A percentile compares a stretch with the other conserved stretches of the same genome.
These are phyloP conservation scores for Tuberolachnus salignus DNA, from an alignment of 2,888 invertebrate species.

Conservation along the genomic window DNA sequence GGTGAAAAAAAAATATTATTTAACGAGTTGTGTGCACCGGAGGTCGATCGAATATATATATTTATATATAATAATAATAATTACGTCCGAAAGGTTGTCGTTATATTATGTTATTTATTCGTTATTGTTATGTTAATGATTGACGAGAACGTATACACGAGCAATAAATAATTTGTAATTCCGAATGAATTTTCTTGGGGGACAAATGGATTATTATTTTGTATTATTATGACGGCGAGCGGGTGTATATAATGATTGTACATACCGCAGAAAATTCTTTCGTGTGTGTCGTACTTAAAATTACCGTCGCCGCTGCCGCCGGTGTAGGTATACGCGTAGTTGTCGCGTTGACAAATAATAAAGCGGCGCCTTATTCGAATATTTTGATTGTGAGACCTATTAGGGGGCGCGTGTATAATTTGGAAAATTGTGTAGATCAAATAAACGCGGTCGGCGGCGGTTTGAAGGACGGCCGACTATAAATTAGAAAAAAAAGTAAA, in stretches of 20 bases:
- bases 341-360: slow-evolving; percentile 21
- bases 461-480: slow-evolving; percentile 50
- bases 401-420: slow-evolving; percentile 44
- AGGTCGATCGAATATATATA: neutral
- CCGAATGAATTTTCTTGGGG: neutral
- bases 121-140: neutral
- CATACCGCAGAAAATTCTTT: no score
- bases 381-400: slow-evolving; percentile 37
- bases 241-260: no score
- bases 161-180: neutral
- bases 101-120: neutral
- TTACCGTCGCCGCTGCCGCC: no score
- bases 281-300: neutral
- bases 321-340: neutral
- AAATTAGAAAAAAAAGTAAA: slow-evolving; percentile 54
- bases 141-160: neutral
- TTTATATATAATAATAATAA: no score
- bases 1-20: neutral
- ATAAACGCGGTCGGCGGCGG: slow-evolving; percentile 25
- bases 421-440: slow-evolving; percentile 51
- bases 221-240: neutral
- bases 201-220: slow-evolving; percentile 1
- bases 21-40: neutral
- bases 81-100: neutral
- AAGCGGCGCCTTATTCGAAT: slow-evolving; percentile 50